Percentiles rank a stretch among this genome's conserved stretches.
phyloP scores from a whole-genome alignment of 2,888 invertebrate genomes.

The Meghimatium bilineatum region DNA sequence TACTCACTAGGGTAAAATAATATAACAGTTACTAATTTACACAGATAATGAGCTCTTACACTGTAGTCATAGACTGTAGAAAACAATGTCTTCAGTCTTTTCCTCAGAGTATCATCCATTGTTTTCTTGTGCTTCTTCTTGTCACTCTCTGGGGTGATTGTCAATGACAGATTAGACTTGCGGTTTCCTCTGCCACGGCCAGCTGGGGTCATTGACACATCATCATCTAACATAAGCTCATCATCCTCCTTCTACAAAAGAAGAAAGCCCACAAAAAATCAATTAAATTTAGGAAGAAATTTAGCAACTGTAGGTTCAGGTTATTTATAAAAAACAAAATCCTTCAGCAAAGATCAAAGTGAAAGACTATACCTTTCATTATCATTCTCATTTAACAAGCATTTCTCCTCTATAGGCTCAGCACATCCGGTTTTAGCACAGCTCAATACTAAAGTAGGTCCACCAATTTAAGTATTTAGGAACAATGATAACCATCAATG shows the following conservation, averaged over 20 bases:
- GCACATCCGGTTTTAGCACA: too few species aligned
- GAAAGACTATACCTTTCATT: too few species aligned
- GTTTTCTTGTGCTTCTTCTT: slow-evolving; percentile 67
- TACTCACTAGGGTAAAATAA: background rate
- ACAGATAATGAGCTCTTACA: slow-evolving; percentile 67
- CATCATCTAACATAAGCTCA: slow-evolving; percentile 54
- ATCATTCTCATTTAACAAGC: too few species aligned
- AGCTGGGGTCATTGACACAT: slow-evolving; percentile 51
- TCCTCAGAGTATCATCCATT: slow-evolving; percentile 76
- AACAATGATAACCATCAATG: too few species aligned
- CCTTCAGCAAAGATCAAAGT: too few species aligned
- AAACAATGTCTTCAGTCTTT: slow-evolving; percentile 88
- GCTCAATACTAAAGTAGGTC: too few species aligned
- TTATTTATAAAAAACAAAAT: background rate
- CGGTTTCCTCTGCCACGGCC: slow-evolving; percentile 46
- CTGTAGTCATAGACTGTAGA: slow-evolving; percentile 79
- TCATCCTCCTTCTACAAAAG: slow-evolving; percentile 50
- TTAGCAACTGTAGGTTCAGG: background rate
- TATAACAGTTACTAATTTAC: background rate
- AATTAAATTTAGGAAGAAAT: background rate
- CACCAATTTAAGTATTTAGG: too few species aligned
- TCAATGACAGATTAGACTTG: slow-evolving; percentile 41
- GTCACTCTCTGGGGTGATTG: slow-evolving; percentile 61
- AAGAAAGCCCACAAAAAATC: background rate
- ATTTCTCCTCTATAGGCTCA: too few species aligned